Conservation (phyloP, 2,113 vertebrate species). For the Sinocyclocheilus anophthalmus region DNA sequence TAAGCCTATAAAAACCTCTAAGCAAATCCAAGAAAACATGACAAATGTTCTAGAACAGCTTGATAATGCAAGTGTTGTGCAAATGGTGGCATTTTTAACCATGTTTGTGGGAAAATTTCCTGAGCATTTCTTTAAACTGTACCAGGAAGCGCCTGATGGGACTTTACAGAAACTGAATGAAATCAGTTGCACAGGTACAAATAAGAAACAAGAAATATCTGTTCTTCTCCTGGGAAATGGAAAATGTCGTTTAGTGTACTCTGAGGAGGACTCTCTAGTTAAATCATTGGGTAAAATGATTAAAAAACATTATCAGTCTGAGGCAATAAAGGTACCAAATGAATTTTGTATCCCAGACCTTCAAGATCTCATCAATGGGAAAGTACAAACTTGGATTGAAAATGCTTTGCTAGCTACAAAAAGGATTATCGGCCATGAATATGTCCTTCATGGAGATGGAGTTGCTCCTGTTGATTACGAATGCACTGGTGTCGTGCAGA, state of each 20-base stretch:
- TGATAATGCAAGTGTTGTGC: not conserved
- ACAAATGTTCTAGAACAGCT: not conserved
- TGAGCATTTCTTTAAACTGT: conserved; percentile 51
- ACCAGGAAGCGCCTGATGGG: not conserved
- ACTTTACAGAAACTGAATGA: conserved; percentile 12
- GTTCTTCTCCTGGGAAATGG: conserved; percentile 24
- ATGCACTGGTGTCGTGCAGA: conserved; percentile 71
- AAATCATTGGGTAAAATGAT: conserved; percentile 40
- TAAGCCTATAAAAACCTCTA: not conserved
- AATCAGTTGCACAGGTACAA: too few species aligned
- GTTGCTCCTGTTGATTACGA: conserved; percentile 71
- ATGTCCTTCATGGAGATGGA: conserved; percentile 61
- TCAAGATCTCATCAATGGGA: conserved; percentile 53
- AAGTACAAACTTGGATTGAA: conserved; percentile 66
- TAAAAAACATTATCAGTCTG: conserved; percentile 32
- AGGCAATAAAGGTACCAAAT: conserved; percentile 4
- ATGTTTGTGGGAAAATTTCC: conserved; percentile 46
- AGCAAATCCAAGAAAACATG: not conserved
- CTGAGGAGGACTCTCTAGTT: conserved; percentile 3
- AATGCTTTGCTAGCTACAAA: conserved; percentile 66
- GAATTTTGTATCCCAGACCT: conserved; percentile 59
- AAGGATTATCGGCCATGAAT: conserved; percentile 62
- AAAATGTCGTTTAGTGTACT: conserved; percentile 52
- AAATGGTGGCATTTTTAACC: conserved; percentile 48
- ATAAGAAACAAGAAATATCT: not conserved